A percentile compares a stretch with the other conserved stretches of the same genome.
These are phyloP conservation scores for Marmota flaviventris DNA, from an alignment of 2,113 vertebrate species.

Conservation along the genomic window DNA sequence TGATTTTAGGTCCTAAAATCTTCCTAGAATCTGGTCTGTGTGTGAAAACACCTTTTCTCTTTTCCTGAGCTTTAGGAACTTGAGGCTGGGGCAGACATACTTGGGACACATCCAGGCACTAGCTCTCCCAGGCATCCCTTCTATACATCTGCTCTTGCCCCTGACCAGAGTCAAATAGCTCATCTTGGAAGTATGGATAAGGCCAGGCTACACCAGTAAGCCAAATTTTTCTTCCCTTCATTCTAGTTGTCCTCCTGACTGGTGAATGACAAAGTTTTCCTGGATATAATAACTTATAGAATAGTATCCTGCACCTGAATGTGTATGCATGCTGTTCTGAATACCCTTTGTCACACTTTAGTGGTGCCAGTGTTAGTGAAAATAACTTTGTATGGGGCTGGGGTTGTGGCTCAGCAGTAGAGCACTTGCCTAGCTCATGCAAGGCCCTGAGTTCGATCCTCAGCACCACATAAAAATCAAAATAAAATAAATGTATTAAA, in stretches of 20 bases:
- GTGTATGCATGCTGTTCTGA: no score
- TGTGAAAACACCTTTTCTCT: not conserved
- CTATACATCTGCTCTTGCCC: not conserved
- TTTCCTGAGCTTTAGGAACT: not conserved
- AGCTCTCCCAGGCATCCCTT: not conserved
- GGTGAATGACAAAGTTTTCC: not conserved
- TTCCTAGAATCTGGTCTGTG: not conserved
- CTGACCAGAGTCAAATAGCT: not conserved
- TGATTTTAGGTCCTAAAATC: not conserved
- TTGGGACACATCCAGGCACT: not conserved
- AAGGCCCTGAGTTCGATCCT: no score
- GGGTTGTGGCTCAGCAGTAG: no score
- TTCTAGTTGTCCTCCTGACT: not conserved
- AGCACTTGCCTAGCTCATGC: no score
- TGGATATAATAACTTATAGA: no score
- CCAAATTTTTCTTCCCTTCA: constrained; percentile 36
- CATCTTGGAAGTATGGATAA: not conserved
- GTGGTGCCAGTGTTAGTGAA: no score
- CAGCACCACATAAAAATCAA: no score
- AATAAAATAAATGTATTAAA: no score
- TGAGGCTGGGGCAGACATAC: not conserved
- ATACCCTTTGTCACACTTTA: no score
- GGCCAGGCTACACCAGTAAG: not conserved
- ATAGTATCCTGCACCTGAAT: no score
- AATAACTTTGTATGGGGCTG: no score